These are phyloP conservation scores for Pseudomyrmex dendroicus DNA, from an alignment of 1,140 invertebrate genomes.

Conservation along the genomic window DNA sequence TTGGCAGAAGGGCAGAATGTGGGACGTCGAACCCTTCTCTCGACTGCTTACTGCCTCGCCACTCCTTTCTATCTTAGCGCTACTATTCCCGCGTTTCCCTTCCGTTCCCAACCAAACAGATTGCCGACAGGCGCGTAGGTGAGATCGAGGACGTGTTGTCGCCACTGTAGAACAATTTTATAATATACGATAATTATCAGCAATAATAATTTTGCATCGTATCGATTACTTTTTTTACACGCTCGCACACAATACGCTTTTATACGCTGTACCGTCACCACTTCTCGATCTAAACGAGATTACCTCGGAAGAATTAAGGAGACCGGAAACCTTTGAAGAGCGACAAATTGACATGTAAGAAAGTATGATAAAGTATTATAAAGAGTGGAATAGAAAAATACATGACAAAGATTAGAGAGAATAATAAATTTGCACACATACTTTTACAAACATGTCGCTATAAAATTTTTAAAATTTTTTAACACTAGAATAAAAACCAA, in stretches of 20 bases:
- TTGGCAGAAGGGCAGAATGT: slow-evolving; percentile 68
- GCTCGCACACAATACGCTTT: background rate
- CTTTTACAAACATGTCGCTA: too few relatives aligned
- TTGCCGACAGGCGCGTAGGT: slow-evolving; percentile 9
- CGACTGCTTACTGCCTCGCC: slow-evolving; percentile 55
- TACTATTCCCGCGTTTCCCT: slow-evolving; percentile 32
- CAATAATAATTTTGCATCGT: slow-evolving; percentile 23
- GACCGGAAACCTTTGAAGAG: slow-evolving; percentile 41
- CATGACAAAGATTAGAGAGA: background rate
- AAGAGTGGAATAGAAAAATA: background rate
- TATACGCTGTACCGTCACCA: background rate
- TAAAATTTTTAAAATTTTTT: too few relatives aligned
- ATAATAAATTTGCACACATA: too few relatives aligned
- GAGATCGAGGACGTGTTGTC: background rate
- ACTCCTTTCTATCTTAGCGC: background rate
- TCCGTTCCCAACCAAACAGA: slow-evolving; percentile 27
- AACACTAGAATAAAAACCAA: too few relatives aligned
- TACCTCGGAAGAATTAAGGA: slow-evolving; percentile 40
- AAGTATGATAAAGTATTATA: background rate
- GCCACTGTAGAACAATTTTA: slow-evolving; percentile 6
- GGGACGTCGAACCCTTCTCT: slow-evolving; percentile 76
- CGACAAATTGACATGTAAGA: background rate
- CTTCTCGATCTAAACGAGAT: slow-evolving; percentile 14
- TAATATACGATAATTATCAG: too few relatives aligned
- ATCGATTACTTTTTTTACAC: slow-evolving; percentile 11